phyloP scores from a whole-genome alignment of 2,113 vertebrate genomes.

The Cygnus atratus region DNA sequence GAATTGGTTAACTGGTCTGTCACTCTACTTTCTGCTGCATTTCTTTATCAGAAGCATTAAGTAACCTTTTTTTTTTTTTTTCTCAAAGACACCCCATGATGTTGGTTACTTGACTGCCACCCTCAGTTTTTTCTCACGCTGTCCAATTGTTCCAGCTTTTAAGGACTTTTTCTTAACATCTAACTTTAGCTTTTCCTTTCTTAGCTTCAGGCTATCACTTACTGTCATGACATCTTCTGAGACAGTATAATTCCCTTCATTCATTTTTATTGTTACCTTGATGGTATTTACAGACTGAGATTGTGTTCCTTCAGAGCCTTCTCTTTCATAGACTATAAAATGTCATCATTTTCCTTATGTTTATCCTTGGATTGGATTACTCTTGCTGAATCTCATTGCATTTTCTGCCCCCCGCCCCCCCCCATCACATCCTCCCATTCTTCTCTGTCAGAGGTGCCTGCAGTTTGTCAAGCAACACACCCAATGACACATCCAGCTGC shows the following conservation, averaged over 20 bases:
- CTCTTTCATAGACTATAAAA: constrained; percentile 4
- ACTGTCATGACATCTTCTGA: not conserved
- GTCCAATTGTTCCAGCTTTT: not conserved
- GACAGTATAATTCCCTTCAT: constrained; percentile 2
- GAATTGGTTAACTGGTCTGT: not conserved
- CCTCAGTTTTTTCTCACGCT: not conserved
- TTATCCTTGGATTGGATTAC: not conserved
- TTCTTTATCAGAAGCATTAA: not conserved
- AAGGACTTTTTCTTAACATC: not conserved
- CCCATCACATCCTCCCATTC: too few relatives aligned
- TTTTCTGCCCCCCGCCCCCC: not conserved
- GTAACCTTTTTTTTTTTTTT: not conserved
- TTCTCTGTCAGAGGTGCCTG: not conserved
- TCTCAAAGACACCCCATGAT: not conserved
- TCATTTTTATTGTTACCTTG: constrained; percentile 14
- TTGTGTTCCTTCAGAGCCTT: not conserved
- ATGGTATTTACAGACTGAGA: not conserved
- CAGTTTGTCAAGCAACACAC: not conserved
- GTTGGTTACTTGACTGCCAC: not conserved
- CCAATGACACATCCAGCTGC: accelerated
- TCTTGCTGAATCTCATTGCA: not conserved
- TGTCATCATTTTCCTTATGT: not conserved
- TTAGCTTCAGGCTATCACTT: not conserved
- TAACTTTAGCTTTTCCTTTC: not conserved
- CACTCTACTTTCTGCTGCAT: not conserved